These are phyloP conservation scores for Drosophila biarmipes DNA, from an alignment of 1,140 invertebrate species.

Conservation along the genomic window DNA sequence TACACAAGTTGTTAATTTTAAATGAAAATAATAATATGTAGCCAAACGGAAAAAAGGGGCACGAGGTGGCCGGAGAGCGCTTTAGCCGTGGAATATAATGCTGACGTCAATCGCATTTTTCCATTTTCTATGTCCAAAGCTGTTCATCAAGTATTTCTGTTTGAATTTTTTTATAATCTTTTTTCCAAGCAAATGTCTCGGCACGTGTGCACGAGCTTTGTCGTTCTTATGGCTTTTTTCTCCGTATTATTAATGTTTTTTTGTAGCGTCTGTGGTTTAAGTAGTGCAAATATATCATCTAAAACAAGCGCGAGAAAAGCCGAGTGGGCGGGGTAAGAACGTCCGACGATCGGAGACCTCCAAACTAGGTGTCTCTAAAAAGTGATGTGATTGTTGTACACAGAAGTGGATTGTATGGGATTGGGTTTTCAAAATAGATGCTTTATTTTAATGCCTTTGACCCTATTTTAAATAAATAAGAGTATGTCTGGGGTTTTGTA, in stretches of 20 bases:
- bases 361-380: conserved; percentile 23
- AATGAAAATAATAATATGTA: conserved; percentile 66
- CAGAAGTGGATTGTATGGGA: neutral
- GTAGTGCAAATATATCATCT: conserved; percentile 67
- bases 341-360: conserved; percentile 15
- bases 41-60: conserved; percentile 10
- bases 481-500: neutral
- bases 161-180: conserved; percentile 30
- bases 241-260: conserved; percentile 33
- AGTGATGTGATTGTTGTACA: conserved; percentile 11
- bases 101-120: conserved; percentile 82
- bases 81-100: conserved; percentile 78
- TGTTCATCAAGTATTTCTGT: conserved; percentile 71
- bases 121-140: conserved; percentile 70
- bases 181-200: conserved; percentile 50
- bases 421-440: neutral
- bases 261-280: conserved; percentile 41
- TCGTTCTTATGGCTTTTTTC: conserved; percentile 27
- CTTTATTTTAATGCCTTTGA: conserved; percentile 7
- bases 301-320: conserved; percentile 33
- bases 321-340: conserved; percentile 31
- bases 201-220: conserved; percentile 71
- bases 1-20: conserved; percentile 66
- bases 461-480: conserved; percentile 2
- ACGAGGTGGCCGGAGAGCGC: conserved; percentile 12